phyloP scores from a whole-genome alignment of 2,113 vertebrate species.

The Sisor rabdophorus region DNA sequence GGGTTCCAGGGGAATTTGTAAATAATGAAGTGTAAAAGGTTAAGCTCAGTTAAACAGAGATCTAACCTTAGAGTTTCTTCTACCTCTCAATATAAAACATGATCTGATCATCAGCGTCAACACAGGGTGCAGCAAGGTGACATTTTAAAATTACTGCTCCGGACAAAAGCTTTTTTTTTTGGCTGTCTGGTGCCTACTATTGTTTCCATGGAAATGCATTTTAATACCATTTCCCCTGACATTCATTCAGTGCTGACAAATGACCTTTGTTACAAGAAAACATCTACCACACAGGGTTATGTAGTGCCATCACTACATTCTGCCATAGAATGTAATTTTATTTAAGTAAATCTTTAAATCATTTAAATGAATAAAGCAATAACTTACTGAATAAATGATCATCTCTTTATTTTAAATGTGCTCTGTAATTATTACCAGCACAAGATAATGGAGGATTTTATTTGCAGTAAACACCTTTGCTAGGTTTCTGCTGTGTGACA shows the following conservation, averaged over 20 bases:
- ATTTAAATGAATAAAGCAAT: not conserved
- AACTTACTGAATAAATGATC: not conserved
- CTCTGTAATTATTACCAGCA: not conserved
- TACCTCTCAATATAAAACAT: not conserved
- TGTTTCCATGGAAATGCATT: slow-evolving; percentile 40
- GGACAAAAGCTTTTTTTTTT: slow-evolving; percentile 8
- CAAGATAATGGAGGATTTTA: not conserved
- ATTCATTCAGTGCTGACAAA: slow-evolving; percentile 36
- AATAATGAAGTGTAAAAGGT: not conserved
- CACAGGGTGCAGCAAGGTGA: slow-evolving; percentile 3
- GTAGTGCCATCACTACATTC: not conserved
- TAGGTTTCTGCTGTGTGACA: not conserved
- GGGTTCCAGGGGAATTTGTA: not conserved
- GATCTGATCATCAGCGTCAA: not conserved
- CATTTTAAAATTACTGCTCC: slow-evolving; percentile 21
- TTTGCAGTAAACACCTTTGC: not conserved
- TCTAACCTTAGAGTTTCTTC: not conserved
- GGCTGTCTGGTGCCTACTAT: not conserved
- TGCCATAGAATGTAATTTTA: no score
- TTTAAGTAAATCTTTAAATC: not conserved
- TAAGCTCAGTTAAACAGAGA: not conserved
- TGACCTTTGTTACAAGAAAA: slow-evolving; percentile 48
- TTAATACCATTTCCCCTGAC: slow-evolving; percentile 17
- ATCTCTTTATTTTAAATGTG: not conserved
- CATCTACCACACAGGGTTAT: slow-evolving; percentile 8